Base-by-base conservation (phyloP, 1,140 invertebrate genomes). In the Aphelenchoides fujianensis region DNA sequence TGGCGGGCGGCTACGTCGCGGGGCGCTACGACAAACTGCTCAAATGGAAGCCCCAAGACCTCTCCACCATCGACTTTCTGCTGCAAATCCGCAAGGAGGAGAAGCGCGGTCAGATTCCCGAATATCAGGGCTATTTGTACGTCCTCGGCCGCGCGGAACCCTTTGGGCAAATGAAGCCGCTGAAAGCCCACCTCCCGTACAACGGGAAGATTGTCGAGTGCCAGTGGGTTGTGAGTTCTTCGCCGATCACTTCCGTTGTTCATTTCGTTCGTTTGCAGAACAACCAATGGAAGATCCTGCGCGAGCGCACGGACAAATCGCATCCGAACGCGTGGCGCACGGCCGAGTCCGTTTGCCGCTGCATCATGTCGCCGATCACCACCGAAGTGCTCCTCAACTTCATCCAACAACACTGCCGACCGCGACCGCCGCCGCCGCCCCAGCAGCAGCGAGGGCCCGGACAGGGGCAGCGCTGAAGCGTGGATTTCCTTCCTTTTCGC, bases 181-280 rank as follows among this genome's bases (percentile, higher is more conserved):
- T 84, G 2, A 94, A 92, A 85, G 87, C 88, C 0, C 80, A 96
- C 0, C 90, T 90, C 74, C 88, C 92, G 57, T 86, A 93, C 41
- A 88, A 98, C 85, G 91, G 91, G 75, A 96, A 96, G 86, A 98
- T 99, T 55, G 90, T 99, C 41, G 97, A 99, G 87, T 99, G 97
- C 85, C 92, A 90, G 79, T 88, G 77, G 71, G 82, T 63, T n/a
- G 77, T 79, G 48, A 57, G 59, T 63, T 23, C n/a, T n/a, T n/a
- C n/a, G n/a, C n/a, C n/a, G n/a, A n/a, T n/a, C n/a, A n/a, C n/a
- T n/a, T n/a, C n/a, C n/a, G n/a, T n/a, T n/a, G n/a, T n/a, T n/a
- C n/a, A n/a, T n/a, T n/a, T n/a, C n/a, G n/a, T n/a, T n/a, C n/a
- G n/a, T 57, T 69, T 62, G 37, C 28, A 71, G 23, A 3, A 75